Base-by-base conservation (phyloP, 2,888 invertebrate genomes). In the Maniola hyperantus region DNA sequence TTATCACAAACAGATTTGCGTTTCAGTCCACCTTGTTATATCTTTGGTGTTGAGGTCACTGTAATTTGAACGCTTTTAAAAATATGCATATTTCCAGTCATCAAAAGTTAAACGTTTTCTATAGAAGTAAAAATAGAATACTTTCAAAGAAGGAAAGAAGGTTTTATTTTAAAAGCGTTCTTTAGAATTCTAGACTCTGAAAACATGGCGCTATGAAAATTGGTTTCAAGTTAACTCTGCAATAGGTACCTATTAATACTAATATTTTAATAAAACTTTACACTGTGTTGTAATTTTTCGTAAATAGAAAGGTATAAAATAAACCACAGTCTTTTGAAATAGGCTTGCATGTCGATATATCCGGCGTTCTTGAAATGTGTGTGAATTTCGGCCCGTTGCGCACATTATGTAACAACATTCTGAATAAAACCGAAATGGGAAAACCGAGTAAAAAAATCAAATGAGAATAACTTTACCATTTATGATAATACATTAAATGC, bases 1-100 rank as follows among this genome's bases (percentile, higher is more conserved):
- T 73, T 75, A 75, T 74, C 75, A 68, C 70, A 73, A 76, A 75
- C 50, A 65, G 65, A 50, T 67, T 50, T 39, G 46, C 44, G 46
- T 55, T 54, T 68, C 59, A 64, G 26, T 59, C 39, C 42, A 66
- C 54, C 58, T 58, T 63, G 59, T 36, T 26, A 33, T 59, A 33
- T 33, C 42, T 26, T 51, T 59, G 51, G 39, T 50, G 34, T 59
- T 59, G 33, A 11, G 50, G 51, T 50, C 39, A 51, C 39, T 58
- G 36, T 57, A 36, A 57, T 64, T 57, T 51, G 51, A 51, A 64
- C 15, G 50, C 51, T 58, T 57, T 64, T 58, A n/a, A 50, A 26
- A 58, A 51, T 34, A 61, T 61, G 34, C 59, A 59, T 46, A 59
- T n/a, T 8, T 54, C 8, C 54, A 54, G 46, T 59, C 46, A 59